A percentile compares a stretch with the other conserved stretches of the same genome.
phyloP scores from a whole-genome alignment of 2,113 vertebrate species.

The Labeo catla region DNA sequence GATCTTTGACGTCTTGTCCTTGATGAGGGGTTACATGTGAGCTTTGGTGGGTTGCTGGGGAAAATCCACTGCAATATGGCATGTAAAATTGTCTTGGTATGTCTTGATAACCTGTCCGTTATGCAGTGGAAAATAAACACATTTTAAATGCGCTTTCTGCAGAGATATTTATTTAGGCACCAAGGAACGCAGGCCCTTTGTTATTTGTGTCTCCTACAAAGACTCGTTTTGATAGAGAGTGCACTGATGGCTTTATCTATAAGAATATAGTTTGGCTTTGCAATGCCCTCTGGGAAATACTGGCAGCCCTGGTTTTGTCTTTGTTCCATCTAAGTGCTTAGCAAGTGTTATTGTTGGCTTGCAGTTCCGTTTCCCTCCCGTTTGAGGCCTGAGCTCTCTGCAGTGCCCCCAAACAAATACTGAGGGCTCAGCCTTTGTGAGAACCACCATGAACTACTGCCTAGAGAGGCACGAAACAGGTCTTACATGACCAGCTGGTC shows the following conservation, averaged over 20 bases:
- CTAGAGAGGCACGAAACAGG: neutral
- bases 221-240: neutral
- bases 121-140: neutral
- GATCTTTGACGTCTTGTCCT: conserved; percentile 1
- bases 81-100: neutral
- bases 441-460: conserved; percentile 8
- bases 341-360: conserved; percentile 38
- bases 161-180: neutral
- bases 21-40: neutral
- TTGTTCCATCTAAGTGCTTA: conserved; percentile 34
- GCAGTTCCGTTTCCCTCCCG: neutral
- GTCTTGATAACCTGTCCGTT: conserved; percentile 4
- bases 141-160: neutral
- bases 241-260: conserved; percentile 20
- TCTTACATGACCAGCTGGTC: neutral
- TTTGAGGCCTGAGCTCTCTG: conserved; percentile 9
- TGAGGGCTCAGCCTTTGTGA: conserved; percentile 9
- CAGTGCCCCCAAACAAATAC: neutral
- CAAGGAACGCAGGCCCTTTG: neutral
- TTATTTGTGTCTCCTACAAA: neutral
- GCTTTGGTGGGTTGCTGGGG: neutral
- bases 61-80: conserved; percentile 7
- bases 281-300: neutral
- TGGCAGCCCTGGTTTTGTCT: conserved; percentile 22
- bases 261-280: conserved; percentile 13